Evolutionary conservation across 2,888 invertebrate species (phyloP), one percentile per base, ranked within the genome.

Genomic region (Phortica magna): DNA sequence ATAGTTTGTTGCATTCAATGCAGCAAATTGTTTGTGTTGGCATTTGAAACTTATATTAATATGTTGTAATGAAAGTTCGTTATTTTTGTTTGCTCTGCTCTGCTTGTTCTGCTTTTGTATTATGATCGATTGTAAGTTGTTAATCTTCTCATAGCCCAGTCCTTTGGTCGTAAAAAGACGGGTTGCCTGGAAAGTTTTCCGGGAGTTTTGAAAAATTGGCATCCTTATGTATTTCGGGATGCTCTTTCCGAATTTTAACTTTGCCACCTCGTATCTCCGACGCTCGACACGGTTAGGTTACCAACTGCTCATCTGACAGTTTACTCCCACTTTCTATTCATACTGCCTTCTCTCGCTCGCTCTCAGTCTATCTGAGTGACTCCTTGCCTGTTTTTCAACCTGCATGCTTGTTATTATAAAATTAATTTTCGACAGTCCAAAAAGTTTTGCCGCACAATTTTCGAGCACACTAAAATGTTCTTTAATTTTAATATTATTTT

Each of bases 341-440:
- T 22, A 2, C 19, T 19, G 7, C 7, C 22, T 7, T 61, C 22
- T 22, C 1, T 19, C 22, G n/a, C 22, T 59, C 9, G 14, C 22
- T 59, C 22, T 1, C 9, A n/a, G n/a, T 59, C 59, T 59, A 19
- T 59, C n/a, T 17, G 59, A 7, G 19, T 59, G 59, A 17, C 74
- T 74, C 39, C 22, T 17, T 53, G 41, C 17, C n/a, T n/a, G n/a
- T n/a, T n/a, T n/a, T n/a, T n/a, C 78, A 79, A 59, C 71, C 77
- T 83, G 79, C 79, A 79, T 79, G 85, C 79, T 78, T 80, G 80
- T 76, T 80, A 79, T 81, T 83, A 83, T 85, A 88, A 85, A 88
- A 88, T 85, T 85, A 85, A 85, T 85, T 85, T 88, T 88, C 87
- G 85, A 80, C 81, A 78, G 71, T 61, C 59, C 22, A 68, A 22